Base-by-base conservation (phyloP, 2,888 invertebrate genomes). In the Eupeodes latifasciatus region DNA sequence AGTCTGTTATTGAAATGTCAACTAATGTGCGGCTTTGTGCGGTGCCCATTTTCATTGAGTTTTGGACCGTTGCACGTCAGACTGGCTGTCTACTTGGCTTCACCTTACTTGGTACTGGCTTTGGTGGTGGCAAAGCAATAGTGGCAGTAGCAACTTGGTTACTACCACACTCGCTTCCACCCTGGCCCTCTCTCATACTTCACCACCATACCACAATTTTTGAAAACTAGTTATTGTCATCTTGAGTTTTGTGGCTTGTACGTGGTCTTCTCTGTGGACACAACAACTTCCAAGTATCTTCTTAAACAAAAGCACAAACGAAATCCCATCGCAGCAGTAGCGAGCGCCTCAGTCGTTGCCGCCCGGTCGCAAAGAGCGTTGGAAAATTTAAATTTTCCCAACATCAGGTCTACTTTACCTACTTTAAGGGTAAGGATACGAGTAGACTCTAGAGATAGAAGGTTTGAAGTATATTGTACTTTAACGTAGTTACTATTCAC, bases 41-140 rank as follows among this genome's bases (percentile, higher is more conserved):
- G 78, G 82, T 82, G 86, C 82, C 78, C 78, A 86, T 86, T 82
- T 86, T 86, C 86, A 86, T 86, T 75, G 82, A 79, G 78, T 82
- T 86, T 86, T 86, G 86, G 86, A 78, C 82, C 78, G 86, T 79
- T 79, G 82, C 86, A 86, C 78, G 82, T 86, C 86, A 86, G 86
- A 86, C 86, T 82, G 78, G 82, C 82, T 86, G 86, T 86, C 86
- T 74, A 82, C 86, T 57, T 69, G 69, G 27, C 36, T 79, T 44
- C 59, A 27, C 82, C 86, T 74, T 79, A 86, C 82, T 74, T 78
- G 85, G 82, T 40, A 74, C 40, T 74, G 69, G n/a, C 19, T 40
- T 16, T 16, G 44, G 40, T 62, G 40, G 16, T 44, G 6, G 16
- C 3, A 3, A 16, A 10, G 12, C 5, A 62, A 34, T 51, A 67